Base-by-base conservation (phyloP, 2,888 invertebrate species). In the Ptychoptera albimana region DNA sequence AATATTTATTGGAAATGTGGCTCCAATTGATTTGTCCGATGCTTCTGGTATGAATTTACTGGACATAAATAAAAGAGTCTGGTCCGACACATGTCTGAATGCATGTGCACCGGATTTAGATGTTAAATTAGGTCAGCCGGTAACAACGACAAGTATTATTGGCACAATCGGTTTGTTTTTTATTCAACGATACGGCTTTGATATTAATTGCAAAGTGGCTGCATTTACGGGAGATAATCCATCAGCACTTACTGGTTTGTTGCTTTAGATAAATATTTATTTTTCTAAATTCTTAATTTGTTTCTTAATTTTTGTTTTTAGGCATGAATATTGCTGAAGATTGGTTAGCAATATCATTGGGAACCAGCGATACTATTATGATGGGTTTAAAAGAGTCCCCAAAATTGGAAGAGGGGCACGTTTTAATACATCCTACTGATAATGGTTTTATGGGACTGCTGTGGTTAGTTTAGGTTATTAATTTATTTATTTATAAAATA, bases 141-240 rank as follows among this genome's bases (percentile, higher is more conserved):
- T 87, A 1, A 73, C 82, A 5, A 77, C 86, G 0, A 71, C 73
- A 39, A 70, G 75, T 0, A 68, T 75, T 48, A 63, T 93, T 49
- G 94, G 93, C 0, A 54, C 66, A 6, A 71, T 96, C 43, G 77
- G 81, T 0, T 56, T 70, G 0, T 97, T 92, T 66, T 87, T 82
- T 64, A 83, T 87, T 8, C 77, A 83, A 50, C 73, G 91, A 47
- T 96, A 88, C 64, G 83, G 85, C 12, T 92, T 97, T 65, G 72
- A 74, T 49, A 64, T 78, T 0, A 71, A 79, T 11, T 96, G 96
- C 60, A 70, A 74, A 55, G 75, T 97, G 2, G 70, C 88, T 4
- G 83, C 89, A 0, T 94, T 92, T 62, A 94, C 94, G 0, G 97
- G 97, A 0, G 96, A 97, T 62, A 97, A 97, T 72, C 86, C 91